Evolutionary conservation across 2,888 invertebrate genomes (phyloP).

Genomic region (Tuberolachnus salignus): DNA sequence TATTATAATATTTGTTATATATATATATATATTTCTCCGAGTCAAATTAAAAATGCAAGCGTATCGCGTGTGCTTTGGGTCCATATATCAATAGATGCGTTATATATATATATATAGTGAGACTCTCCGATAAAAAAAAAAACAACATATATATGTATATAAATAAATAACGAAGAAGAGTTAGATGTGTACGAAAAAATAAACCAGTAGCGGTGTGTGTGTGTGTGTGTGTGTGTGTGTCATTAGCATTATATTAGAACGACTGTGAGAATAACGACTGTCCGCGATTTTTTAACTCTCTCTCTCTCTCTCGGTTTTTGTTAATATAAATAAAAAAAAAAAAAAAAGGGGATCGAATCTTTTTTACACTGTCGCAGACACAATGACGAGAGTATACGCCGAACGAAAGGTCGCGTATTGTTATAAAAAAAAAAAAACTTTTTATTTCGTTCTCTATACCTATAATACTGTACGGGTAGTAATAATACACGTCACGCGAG

Average conservation of each 20-base stretch:
- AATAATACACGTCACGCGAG: slow-evolving; percentile 38
- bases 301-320: not conserved
- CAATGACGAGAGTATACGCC: not conserved
- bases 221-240: no score
- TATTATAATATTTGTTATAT: no score
- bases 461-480: slow-evolving; percentile 7
- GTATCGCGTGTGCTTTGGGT: not conserved
- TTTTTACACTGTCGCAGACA: slow-evolving; percentile 34
- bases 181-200: slow-evolving; percentile 6
- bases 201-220: slow-evolving; percentile 21
- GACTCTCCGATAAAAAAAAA: not conserved
- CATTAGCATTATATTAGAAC: slow-evolving; percentile 50
- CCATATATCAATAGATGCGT: not conserved
- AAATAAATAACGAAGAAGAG: slow-evolving; percentile 43
- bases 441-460: slow-evolving; percentile 37
- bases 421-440: slow-evolving; percentile 48
- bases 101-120: slow-evolving; percentile 22
- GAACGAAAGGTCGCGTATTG: slow-evolving; percentile 45
- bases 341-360: slow-evolving; percentile 38
- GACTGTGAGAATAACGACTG: slow-evolving; percentile 44
- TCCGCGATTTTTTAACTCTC: slow-evolving; percentile 25
- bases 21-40: slow-evolving; percentile 5
- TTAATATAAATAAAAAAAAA: no score
- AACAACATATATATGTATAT: slow-evolving; percentile 1
- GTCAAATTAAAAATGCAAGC: slow-evolving; percentile 43